Evolutionary conservation across 2,113 vertebrate genomes (phyloP).

Genomic region (Edolisoma coerulescens): DNA sequence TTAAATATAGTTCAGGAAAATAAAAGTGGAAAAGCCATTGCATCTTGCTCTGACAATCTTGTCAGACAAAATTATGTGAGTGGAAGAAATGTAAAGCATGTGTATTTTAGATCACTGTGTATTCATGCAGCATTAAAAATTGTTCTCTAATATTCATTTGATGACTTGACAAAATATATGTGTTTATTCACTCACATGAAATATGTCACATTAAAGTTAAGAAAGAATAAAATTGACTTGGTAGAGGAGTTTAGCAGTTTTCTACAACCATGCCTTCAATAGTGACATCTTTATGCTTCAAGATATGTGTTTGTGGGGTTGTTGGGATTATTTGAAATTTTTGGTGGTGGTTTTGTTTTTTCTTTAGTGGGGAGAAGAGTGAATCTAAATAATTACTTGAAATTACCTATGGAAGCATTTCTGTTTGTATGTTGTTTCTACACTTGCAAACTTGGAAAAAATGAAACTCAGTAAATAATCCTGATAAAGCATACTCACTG

Average conservation of each 20-base stretch:
- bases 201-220: not conserved
- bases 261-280: not conserved
- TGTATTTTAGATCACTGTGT: not conserved
- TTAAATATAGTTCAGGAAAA: not conserved
- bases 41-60: not conserved
- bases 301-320: not conserved
- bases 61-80: not conserved
- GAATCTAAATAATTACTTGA: not conserved
- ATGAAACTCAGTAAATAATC: not conserved
- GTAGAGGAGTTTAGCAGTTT: not conserved
- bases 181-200: not conserved
- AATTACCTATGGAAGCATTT: not conserved
- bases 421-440: not conserved
- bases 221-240: not conserved
- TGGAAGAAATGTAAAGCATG: not conserved
- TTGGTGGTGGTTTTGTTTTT: not conserved
- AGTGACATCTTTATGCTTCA: not conserved
- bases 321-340: not conserved
- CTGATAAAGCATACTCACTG: not conserved
- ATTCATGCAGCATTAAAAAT: not conserved
- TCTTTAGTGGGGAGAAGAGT: rapidly evolving
- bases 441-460: not conserved
- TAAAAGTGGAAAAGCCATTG: not conserved
- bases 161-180: not conserved
- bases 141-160: not conserved